Percentiles rank a stretch among this genome's conserved stretches.
These are phyloP conservation scores for Dione juno DNA, from an alignment of 2,888 invertebrate species.

Conservation along the genomic window DNA sequence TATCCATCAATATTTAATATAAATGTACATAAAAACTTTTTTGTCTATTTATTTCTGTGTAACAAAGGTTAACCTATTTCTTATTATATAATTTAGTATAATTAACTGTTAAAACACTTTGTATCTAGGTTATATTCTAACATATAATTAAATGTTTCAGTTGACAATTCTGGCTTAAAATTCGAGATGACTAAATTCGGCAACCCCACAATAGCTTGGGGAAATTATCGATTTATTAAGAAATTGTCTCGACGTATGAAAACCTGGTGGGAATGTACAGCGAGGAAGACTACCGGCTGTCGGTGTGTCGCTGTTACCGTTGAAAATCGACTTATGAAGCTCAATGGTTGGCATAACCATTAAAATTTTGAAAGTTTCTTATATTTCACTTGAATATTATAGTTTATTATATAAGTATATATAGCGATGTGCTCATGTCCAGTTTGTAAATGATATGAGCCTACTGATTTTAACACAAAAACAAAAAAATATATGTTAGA, in stretches of 20 bases:
- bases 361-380: conserved; percentile 37
- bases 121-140: conserved; percentile 1
- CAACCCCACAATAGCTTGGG: conserved; percentile 72
- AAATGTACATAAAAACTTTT: neutral
- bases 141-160: conserved; percentile 39
- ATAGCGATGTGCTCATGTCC: no score
- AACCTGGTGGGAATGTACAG: conserved; percentile 76
- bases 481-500: no score
- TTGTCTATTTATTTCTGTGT: neutral
- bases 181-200: conserved; percentile 69
- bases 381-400: neutral
- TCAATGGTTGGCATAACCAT: conserved; percentile 75
- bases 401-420: no score
- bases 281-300: conserved; percentile 65
- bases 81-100: neutral
- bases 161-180: conserved; percentile 48
- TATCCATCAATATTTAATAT: neutral
- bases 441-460: no score
- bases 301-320: conserved; percentile 70
- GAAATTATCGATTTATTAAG: conserved; percentile 71
- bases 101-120: neutral
- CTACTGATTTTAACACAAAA: no score
- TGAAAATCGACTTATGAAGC: conserved; percentile 64
- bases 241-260: conserved; percentile 65
- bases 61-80: neutral